Evolutionary conservation across 2,113 vertebrate genomes (phyloP).

Genomic region (Seriola rivoliana): DNA sequence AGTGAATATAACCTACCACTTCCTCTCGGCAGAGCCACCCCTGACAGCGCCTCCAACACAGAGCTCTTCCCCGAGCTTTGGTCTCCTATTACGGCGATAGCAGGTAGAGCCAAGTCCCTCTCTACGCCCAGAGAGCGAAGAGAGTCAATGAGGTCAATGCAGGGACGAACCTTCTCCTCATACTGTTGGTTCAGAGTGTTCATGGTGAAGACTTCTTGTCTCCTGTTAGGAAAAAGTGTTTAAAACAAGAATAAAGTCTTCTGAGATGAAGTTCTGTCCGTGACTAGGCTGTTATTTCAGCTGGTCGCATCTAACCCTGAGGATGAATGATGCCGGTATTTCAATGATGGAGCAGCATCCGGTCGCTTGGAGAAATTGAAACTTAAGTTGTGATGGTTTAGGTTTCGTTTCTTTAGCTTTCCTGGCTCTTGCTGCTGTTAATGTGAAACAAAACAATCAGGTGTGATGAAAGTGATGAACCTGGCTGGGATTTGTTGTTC

Average conservation of each 20-base stretch:
- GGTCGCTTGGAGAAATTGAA: too few species aligned
- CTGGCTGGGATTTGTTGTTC: too few species aligned
- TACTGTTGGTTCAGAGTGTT: slow-evolving; percentile 75
- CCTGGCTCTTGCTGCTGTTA: too few species aligned
- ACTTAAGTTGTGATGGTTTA: neutral
- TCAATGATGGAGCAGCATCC: neutral
- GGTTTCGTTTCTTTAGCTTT: slow-evolving; percentile 35
- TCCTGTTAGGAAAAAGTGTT: neutral
- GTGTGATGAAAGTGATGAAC: too few species aligned
- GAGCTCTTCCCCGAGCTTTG: slow-evolving; percentile 94
- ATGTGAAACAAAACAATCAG: too few species aligned
- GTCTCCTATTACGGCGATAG: slow-evolving; percentile 85
- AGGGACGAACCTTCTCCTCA: slow-evolving; percentile 83
- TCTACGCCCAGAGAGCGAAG: slow-evolving; percentile 84
- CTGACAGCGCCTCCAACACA: slow-evolving; percentile 89
- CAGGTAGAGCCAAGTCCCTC: slow-evolving; percentile 82
- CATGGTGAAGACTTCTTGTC: slow-evolving; percentile 29
- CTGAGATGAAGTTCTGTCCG: neutral
- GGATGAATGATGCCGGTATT: neutral
- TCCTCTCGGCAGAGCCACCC: slow-evolving; percentile 90
- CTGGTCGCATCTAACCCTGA: neutral
- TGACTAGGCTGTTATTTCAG: neutral
- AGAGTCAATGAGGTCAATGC: slow-evolving; percentile 84
- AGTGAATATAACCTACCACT: slow-evolving; percentile 79
- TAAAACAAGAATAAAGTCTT: neutral